Percentiles rank a stretch among this genome's conserved stretches.
phyloP scores from a whole-genome alignment of 2,113 vertebrate species.

The Abramis brama region DNA sequence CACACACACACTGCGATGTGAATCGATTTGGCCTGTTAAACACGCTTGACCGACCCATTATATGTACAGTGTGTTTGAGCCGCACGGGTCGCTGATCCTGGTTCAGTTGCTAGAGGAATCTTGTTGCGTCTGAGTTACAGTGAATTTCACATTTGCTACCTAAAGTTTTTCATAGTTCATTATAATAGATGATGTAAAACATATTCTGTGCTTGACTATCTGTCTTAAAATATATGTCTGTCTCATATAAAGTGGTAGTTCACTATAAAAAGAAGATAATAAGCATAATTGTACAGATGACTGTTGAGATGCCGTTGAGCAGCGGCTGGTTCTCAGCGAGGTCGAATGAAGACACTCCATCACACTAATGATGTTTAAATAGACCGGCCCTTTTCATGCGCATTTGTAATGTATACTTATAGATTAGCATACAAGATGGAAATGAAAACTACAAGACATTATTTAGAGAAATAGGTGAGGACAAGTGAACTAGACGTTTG shows the following conservation, averaged over 20 bases:
- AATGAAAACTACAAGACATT: background rate
- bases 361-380: conserved; percentile 27
- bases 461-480: background rate
- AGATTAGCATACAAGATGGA: background rate
- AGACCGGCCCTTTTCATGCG: background rate
- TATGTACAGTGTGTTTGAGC: background rate
- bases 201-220: too few species aligned
- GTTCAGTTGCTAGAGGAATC: background rate
- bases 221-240: too few species aligned
- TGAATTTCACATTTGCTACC: too few species aligned
- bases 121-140: too few species aligned
- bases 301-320: background rate
- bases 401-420: background rate
- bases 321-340: background rate
- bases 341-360: conserved; percentile 10
- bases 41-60: conserved; percentile 7
- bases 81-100: background rate
- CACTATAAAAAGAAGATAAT: too few species aligned
- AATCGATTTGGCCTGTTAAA: conserved; percentile 11
- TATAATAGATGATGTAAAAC: too few species aligned
- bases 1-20: background rate
- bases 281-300: background rate
- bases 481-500: background rate
- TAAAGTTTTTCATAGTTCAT: too few species aligned
- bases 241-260: too few species aligned